These are phyloP conservation scores for Matsumurasca onukii DNA, from an alignment of 1,140 invertebrate species.

Conservation along the genomic window DNA sequence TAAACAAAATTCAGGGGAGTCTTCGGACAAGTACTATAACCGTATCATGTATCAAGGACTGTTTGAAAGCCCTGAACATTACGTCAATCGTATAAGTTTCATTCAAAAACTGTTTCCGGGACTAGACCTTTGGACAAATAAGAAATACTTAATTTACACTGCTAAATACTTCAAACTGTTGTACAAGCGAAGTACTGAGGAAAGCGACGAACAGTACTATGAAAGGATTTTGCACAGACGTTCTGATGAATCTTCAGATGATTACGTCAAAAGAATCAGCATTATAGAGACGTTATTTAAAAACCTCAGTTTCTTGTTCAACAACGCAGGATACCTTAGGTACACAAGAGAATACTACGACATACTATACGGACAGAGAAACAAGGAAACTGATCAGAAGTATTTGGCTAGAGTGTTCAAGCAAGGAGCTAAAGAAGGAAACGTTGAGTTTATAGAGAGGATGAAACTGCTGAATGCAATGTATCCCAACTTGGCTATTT, in stretches of 20 bases:
- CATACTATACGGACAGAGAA: background rate
- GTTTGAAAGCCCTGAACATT: background rate
- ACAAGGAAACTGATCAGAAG: background rate
- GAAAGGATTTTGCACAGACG: background rate
- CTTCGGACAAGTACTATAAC: background rate
- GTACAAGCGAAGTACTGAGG: background rate
- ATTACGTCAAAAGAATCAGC: conserved; percentile 3
- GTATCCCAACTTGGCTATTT: background rate
- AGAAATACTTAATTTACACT: conserved; percentile 8
- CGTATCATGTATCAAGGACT: conserved; percentile 2
- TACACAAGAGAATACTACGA: conserved; percentile 11
- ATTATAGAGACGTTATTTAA: background rate
- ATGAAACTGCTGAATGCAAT: conserved; percentile 1
- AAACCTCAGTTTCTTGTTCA: conserved; percentile 1
- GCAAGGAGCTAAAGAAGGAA: conserved; percentile 1
- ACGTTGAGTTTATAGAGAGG: conserved; percentile 9
- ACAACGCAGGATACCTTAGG: conserved; percentile 4
- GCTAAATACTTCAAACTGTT: conserved; percentile 12
- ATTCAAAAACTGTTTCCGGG: conserved; percentile 7
- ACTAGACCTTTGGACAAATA: conserved; percentile 8
- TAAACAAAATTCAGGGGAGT: background rate
- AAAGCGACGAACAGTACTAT: background rate
- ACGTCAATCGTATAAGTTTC: background rate
- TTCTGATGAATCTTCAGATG: background rate
- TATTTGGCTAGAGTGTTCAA: conserved; percentile 14